These are phyloP conservation scores for Phataginus tetradactyla DNA, from an alignment of 2,797 vertebrate genomes.

Conservation along the genomic window DNA sequence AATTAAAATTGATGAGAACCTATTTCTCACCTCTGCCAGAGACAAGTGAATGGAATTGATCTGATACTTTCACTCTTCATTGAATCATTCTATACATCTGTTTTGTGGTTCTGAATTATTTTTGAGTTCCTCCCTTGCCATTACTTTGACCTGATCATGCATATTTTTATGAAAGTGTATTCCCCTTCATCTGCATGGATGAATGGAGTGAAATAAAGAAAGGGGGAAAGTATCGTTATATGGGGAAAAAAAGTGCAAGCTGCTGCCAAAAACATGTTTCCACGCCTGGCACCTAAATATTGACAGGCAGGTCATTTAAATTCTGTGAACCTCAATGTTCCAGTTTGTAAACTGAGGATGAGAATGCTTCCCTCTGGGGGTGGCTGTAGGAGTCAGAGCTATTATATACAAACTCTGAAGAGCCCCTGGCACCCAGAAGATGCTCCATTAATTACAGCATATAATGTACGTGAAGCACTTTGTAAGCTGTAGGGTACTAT, in stretches of 20 bases:
- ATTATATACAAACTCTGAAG: not conserved
- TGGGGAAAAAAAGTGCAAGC: not conserved
- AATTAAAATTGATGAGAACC: slow-evolving; percentile 55
- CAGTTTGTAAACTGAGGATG: slow-evolving; percentile 19
- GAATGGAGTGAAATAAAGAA: slow-evolving; percentile 26
- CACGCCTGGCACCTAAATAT: not conserved
- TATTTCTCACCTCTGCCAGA: slow-evolving; percentile 53
- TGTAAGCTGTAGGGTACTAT: not conserved
- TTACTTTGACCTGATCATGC: slow-evolving; percentile 47
- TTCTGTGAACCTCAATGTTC: not conserved
- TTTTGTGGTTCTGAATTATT: slow-evolving; percentile 61
- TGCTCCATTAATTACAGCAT: not conserved
- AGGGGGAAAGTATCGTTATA: not conserved
- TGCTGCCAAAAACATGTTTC: not conserved
- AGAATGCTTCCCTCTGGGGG: not conserved
- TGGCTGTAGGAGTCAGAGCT: not conserved
- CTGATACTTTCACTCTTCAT: slow-evolving; percentile 37
- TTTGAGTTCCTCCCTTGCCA: slow-evolving; percentile 50
- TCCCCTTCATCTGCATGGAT: not conserved
- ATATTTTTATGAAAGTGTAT: slow-evolving; percentile 46
- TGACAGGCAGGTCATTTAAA: not conserved
- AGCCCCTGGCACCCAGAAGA: not conserved
- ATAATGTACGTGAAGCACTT: not conserved
- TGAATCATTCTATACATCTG: not conserved
- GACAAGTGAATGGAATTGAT: slow-evolving; percentile 45